Base-by-base conservation (phyloP, 2,113 vertebrate species). In the Cryptomyrus ogoouensis region DNA sequence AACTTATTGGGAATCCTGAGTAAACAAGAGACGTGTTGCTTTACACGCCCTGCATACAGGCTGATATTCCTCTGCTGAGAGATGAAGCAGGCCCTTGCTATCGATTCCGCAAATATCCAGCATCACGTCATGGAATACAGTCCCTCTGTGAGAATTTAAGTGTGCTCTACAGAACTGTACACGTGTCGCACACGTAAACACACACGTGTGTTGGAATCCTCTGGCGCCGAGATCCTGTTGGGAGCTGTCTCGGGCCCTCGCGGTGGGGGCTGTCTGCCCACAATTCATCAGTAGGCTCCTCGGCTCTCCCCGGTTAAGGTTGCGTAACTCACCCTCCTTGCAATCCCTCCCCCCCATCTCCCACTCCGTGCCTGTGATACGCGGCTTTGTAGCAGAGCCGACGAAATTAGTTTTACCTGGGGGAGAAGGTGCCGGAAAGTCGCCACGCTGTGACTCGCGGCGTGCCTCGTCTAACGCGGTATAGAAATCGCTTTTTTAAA, bases 221-320 rank as follows among this genome's bases (percentile, higher is more conserved):
- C 91, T 90, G 91, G 90, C 91, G 2, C 58, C 90, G 88, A 87
- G n/a, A 90, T 49, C 89, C 92, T 91, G 85, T 35, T 24, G 91
- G 91, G 58, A 93, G 90, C 92, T 92, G 92, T 39, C 91, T 80
- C 77, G 91, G 90, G 62, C 62, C 84, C 83, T 89, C 74, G 80
- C 93, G 91, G 90, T 13, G 70, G 89, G 90, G 88, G 44, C 50
- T 17, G 90, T 93, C 3, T 89, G 90, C 83, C 87, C 87, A n/a
- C 90, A 91, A 91, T 87, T 88, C 56, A 90, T 92, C 70, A 92
- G 90, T 0, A 47, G 44, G 9, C 87, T 93, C 90, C 83, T 90
- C 56, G 91, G 88, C 66, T 89, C 90, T 70, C 31, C 89, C 89
- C 19, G 77, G 90, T 91, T 84, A 91, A 90, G 86, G 42, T 21